A percentile compares a stretch with the other conserved stretches of the same genome.
phyloP scores from a whole-genome alignment of 2,888 invertebrate species.

The Venustoraphidia nigricollis region DNA sequence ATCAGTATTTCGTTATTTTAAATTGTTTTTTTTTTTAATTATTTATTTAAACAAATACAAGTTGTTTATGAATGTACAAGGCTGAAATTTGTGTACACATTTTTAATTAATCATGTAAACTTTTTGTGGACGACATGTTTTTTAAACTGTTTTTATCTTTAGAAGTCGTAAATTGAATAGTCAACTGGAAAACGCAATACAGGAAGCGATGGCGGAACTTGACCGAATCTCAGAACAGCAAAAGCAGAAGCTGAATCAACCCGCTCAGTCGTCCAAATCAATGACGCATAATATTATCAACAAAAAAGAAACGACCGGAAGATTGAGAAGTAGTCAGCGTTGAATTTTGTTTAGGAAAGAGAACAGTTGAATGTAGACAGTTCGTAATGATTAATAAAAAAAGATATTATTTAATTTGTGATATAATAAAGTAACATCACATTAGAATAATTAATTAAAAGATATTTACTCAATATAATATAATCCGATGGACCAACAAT shows the following conservation, averaged over 20 bases:
- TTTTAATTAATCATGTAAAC: neutral
- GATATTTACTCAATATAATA: neutral
- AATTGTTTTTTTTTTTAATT: too few relatives aligned
- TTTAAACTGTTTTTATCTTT: slow-evolving; percentile 19
- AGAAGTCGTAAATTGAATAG: slow-evolving; percentile 89
- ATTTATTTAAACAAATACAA: too few relatives aligned
- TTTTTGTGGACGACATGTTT: neutral
- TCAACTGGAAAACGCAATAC: slow-evolving; percentile 79
- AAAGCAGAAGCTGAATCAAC: slow-evolving; percentile 20
- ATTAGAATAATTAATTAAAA: neutral
- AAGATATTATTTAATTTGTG: neutral
- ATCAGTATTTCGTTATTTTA: too few relatives aligned
- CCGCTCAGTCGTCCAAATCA: slow-evolving; percentile 8
- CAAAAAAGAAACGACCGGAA: slow-evolving; percentile 24
- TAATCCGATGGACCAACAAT: neutral
- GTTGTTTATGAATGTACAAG: slow-evolving; percentile 1
- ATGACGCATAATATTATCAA: slow-evolving; percentile 9
- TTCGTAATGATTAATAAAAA: neutral
- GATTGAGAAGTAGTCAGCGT: slow-evolving; percentile 35
- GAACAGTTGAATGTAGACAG: too few relatives aligned
- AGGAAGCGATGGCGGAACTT: slow-evolving; percentile 82
- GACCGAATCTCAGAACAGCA: slow-evolving; percentile 45
- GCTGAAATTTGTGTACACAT: neutral
- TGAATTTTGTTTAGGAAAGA: slow-evolving; percentile 17
- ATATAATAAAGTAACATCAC: neutral